Evolutionary conservation across 2,888 invertebrate genomes (phyloP), one percentile per base, ranked within the genome.

Genomic region (Horisme vitalbata): DNA sequence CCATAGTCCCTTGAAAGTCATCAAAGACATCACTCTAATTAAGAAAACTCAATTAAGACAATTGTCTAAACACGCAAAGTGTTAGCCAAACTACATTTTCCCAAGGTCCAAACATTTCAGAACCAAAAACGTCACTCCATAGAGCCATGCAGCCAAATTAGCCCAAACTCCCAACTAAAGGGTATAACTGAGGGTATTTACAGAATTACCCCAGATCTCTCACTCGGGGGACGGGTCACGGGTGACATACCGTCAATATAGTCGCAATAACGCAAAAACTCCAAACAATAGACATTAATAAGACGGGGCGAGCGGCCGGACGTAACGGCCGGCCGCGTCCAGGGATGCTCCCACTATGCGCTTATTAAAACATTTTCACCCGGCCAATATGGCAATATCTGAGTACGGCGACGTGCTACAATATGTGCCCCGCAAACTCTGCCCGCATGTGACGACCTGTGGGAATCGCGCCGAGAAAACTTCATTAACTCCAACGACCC

Each of bases 381-480:
- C 74, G 73, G 78, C 61, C 86, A 86, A 88, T 88, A 89, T 88
- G 80, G 63, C 87, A 85, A 87, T 88, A 89, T 88, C 82, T 73
- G 79, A 51, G 52, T 43, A 72, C 71, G 79, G 79, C 77, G 71
- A 80, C 85, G 86, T 82, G 85, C 76, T 52, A 82, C 87, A 87
- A 87, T 87, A 85, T 87, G 88, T 86, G 83, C 72, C 72, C 58
- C 71, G 79, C 82, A 80, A 85, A 84, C 83, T 85, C 83, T 63
- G 71, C 65, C 84, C 82, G 79, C 84, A 87, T 87, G 84, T 88
- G 87, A 86, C 87, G 89, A 89, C 90, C 90, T 82, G 88, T 83
- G 90, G 90, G 90, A 90, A 83, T 89, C 88, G 79, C 77, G 78
- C 76, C 75, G 84, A 85, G 88, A 86, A 90, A 90, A 90, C 90